Conservation (phyloP, 2,888 invertebrate genomes). For the Acleris sparsana region DNA sequence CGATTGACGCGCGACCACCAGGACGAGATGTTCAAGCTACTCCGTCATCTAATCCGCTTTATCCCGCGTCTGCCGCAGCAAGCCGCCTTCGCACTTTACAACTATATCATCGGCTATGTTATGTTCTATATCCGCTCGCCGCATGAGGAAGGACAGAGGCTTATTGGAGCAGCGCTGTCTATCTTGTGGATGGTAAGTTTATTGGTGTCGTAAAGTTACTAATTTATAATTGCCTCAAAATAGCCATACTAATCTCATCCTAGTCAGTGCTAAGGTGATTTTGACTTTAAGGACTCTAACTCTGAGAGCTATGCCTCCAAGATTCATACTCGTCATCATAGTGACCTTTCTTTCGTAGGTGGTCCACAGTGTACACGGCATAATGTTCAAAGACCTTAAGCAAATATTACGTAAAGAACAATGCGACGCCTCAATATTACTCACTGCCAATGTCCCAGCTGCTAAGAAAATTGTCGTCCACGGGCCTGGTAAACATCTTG, state of each 20-base stretch:
- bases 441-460: constrained; percentile 99
- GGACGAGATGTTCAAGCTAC: constrained; percentile 96
- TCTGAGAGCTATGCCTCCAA: no score
- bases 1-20: constrained; percentile 96
- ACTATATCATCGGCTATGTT: constrained; percentile 99
- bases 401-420: constrained; percentile 99
- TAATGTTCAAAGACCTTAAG: constrained; percentile 99
- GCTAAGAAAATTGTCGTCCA: constrained; percentile 99
- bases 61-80: constrained; percentile 97
- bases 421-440: constrained; percentile 97
- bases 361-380: constrained; percentile 98
- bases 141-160: constrained; percentile 96
- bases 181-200: constrained; percentile 95
- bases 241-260: no score
- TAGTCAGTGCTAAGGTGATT: no score
- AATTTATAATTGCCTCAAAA: no score
- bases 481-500: constrained; percentile 84
- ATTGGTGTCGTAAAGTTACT: no score
- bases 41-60: constrained; percentile 96
- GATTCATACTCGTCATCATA: not conserved
- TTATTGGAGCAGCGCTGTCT: constrained; percentile 97
- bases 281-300: no score
- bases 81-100: constrained; percentile 98
- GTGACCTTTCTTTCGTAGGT: constrained; percentile 83
- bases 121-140: constrained; percentile 99